These are phyloP conservation scores for Tetragnatha montana DNA, from an alignment of 2,888 invertebrate genomes.

Conservation along the genomic window DNA sequence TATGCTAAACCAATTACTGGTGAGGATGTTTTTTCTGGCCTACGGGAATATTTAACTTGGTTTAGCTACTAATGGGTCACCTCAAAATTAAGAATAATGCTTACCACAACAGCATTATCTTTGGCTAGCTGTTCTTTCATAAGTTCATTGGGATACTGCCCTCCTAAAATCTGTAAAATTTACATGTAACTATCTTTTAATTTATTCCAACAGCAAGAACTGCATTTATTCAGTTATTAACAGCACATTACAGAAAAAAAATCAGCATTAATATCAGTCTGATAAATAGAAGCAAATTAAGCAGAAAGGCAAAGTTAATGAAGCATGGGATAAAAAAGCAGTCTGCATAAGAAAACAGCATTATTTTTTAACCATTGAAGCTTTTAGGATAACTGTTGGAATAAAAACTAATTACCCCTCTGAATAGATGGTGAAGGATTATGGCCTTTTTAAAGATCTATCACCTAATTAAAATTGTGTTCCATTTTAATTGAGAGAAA, in stretches of 20 bases:
- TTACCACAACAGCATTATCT: conserved; percentile 72
- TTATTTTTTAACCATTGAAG: background rate
- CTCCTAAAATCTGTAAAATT: conserved; percentile 67
- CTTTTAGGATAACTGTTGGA: background rate
- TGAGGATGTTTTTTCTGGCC: background rate
- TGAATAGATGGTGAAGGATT: background rate
- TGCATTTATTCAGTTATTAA: conserved; percentile 24
- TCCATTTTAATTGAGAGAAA: background rate
- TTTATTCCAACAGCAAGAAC: conserved; percentile 24
- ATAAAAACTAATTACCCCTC: background rate
- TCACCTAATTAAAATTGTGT: background rate
- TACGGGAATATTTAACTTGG: background rate
- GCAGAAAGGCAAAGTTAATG: conserved; percentile 33
- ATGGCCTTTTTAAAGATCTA: background rate
- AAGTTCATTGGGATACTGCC: conserved; percentile 72
- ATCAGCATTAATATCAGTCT: background rate
- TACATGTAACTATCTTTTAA: conserved; percentile 46
- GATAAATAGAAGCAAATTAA: conserved; percentile 1
- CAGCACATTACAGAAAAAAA: conserved; percentile 15
- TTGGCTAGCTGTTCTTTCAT: conserved; percentile 73
- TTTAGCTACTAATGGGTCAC: conserved; percentile 9
- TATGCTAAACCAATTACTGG: too few species aligned
- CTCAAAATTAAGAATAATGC: conserved; percentile 47
- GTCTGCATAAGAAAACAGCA: background rate
- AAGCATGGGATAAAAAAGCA: conserved; percentile 27